phyloP scores from a whole-genome alignment of 2,797 vertebrate genomes.

The Heteromormyrus szaboi region DNA sequence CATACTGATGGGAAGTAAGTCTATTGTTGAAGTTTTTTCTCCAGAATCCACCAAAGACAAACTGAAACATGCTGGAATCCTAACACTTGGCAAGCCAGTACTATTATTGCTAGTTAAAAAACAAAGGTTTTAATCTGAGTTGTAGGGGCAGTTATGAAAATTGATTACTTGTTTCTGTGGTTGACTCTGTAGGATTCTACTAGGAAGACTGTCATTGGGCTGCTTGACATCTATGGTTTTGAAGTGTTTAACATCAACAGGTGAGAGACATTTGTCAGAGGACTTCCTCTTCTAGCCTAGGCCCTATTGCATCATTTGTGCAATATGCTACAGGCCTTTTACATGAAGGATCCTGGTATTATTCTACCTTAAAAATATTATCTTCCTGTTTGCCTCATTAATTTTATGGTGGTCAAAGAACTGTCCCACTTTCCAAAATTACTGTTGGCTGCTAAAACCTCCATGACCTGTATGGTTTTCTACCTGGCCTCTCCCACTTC shows the following conservation, averaged over 20 bases:
- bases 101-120: not conserved
- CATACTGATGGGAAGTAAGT: not conserved
- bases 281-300: not conserved
- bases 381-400: not conserved
- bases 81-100: not conserved
- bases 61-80: not conserved
- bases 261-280: constrained; percentile 45
- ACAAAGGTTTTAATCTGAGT: not conserved
- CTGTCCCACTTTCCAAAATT: not conserved
- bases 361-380: not conserved
- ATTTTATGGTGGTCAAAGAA: not conserved
- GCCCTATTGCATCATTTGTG: constrained; percentile 3
- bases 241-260: constrained; percentile 91
- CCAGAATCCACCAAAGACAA: not conserved
- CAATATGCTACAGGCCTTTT: not conserved
- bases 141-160: not conserved
- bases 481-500: not conserved
- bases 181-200: constrained; percentile 68
- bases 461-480: not conserved
- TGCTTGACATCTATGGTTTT: constrained; percentile 94
- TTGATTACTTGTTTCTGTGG: not conserved
- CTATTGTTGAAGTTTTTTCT: not conserved
- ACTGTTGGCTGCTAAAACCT: not conserved
- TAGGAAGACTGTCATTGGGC: constrained; percentile 82
- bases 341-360: not conserved